phyloP scores from a whole-genome alignment of 1,140 invertebrate species.

The Liolophura sinensis region DNA sequence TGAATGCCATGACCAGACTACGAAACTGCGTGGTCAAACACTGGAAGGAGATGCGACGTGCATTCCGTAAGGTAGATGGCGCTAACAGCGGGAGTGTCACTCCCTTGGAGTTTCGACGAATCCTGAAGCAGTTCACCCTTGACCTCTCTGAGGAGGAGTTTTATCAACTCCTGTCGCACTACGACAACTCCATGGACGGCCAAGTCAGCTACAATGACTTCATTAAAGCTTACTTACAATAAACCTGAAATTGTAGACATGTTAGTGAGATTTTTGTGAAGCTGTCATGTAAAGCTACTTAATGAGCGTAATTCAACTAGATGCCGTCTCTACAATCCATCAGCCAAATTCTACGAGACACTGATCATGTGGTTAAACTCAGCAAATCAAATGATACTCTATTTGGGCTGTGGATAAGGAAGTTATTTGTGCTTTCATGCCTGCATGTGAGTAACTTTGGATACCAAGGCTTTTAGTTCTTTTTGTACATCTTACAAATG shows the following conservation, averaged over 20 bases:
- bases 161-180: slow-evolving; percentile 44
- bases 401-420: background rate
- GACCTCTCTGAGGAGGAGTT: slow-evolving; percentile 54
- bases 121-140: slow-evolving; percentile 46
- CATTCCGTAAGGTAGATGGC: slow-evolving; percentile 37
- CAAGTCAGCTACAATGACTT: slow-evolving; percentile 52
- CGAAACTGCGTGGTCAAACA: slow-evolving; percentile 37
- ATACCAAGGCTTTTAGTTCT: too few relatives aligned
- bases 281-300: background rate
- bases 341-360: background rate
- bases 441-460: too few relatives aligned
- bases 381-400: background rate
- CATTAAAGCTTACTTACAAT: slow-evolving; percentile 40
- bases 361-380: background rate
- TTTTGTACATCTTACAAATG: too few relatives aligned
- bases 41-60: slow-evolving; percentile 54
- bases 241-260: background rate
- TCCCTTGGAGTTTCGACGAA: slow-evolving; percentile 40
- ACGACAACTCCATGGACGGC: slow-evolving; percentile 47
- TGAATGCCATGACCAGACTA: slow-evolving; percentile 39
- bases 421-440: too few relatives aligned
- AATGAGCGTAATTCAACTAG: background rate
- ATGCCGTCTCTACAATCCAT: background rate
- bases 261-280: background rate
- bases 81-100: slow-evolving; percentile 28